These are phyloP conservation scores for Papilio dardanus DNA, from an alignment of 1,140 invertebrate genomes.

Conservation along the genomic window DNA sequence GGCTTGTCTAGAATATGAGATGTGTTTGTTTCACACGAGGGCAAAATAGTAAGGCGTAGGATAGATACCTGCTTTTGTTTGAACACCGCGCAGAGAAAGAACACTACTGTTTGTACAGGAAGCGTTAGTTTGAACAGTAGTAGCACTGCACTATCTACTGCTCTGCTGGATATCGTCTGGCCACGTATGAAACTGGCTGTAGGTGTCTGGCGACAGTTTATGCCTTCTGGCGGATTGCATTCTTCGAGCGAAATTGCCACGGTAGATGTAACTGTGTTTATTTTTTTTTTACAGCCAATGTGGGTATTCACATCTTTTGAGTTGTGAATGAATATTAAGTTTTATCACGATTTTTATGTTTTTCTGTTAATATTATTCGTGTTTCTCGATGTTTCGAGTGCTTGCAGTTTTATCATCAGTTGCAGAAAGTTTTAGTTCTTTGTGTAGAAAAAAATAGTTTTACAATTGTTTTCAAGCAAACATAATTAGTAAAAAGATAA, in stretches of 20 bases:
- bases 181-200: background rate
- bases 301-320: background rate
- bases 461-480: background rate
- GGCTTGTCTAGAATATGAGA: conserved; percentile 14
- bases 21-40: background rate
- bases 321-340: background rate
- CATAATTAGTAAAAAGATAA: background rate
- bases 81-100: background rate
- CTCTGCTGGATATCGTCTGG: background rate
- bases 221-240: conserved; percentile 10
- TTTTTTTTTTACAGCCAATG: background rate
- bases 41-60: background rate
- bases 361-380: background rate
- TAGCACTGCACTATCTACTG: too few species aligned
- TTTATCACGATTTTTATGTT: background rate
- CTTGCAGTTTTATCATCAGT: background rate
- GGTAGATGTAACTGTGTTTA: background rate
- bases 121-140: background rate
- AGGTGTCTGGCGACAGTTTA: background rate
- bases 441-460: background rate
- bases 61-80: background rate
- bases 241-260: conserved; percentile 3
- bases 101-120: background rate
- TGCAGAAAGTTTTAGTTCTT: background rate
- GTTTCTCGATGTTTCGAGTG: background rate